Base-by-base conservation (phyloP, 2,797 vertebrate species). In the Diceros bicornis region DNA sequence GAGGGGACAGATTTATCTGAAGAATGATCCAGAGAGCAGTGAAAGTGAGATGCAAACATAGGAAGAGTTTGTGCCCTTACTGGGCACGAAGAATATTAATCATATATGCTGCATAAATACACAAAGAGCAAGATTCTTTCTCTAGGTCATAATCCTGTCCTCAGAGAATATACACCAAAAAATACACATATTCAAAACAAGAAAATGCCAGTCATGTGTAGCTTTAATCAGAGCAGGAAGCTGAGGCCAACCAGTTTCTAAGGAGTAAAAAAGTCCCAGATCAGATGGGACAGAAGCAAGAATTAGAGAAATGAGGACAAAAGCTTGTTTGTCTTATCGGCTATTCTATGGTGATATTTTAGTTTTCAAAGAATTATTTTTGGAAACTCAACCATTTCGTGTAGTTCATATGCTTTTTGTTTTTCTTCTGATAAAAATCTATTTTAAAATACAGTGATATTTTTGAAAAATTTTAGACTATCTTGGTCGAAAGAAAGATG, bases 391-490 rank as follows among this genome's bases (percentile, higher is more conserved):
- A 34, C 20, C 4, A 41, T 84, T 95, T 79, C 0, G 2, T 50
- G n/a, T n/a, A 68, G 13, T 69, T 37, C 50, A 12, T 68, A 16
- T 3, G 20, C 23, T 57, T 57, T 84, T 84, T 55, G 34, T 41
- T 77, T 90, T 79, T 62, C 94, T 81, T 89, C 32, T 23, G 27
- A 71, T 68, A 47, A 93, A 96, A 75, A 91, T 75, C 29, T 62
- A 12, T 64, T 74, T 83, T 77, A 20, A 47, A 75, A 59, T 71
- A 9, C 11, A 71, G 55, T 29, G 78, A 84, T 71, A 59, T 16
- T 9, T 93, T 27, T 72, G 17, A 77, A 91, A 66, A 23, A 4
- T 14, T 61, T n/a, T 27, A 68, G 13, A 20, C 32, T 57, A 16
- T 66, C 32, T 88, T 37, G 3, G 13, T 93, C 34, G 92, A 68